These are phyloP conservation scores for Pitta sordida DNA, from an alignment of 2,113 vertebrate species.

Conservation along the genomic window DNA sequence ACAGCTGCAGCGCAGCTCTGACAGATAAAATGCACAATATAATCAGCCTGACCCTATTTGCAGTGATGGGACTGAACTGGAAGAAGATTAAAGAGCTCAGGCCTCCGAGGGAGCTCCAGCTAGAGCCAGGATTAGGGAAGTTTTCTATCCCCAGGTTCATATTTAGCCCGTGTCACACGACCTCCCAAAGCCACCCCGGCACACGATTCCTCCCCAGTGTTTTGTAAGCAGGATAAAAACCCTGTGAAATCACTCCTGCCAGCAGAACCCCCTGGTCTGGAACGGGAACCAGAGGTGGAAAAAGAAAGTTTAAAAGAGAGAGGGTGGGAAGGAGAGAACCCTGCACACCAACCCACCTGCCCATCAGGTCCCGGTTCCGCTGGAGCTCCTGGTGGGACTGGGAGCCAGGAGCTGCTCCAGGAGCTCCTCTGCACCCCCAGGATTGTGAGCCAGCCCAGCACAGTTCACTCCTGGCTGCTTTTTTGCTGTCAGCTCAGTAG, in stretches of 20 bases:
- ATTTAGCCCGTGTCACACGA: neutral
- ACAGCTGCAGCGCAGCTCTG: neutral
- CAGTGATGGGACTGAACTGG: neutral
- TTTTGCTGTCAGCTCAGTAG: neutral
- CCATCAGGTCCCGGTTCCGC: neutral
- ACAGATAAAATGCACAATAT: slow-evolving; percentile 40
- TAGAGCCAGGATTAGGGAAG: slow-evolving; percentile 23
- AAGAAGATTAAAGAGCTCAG: slow-evolving; percentile 38
- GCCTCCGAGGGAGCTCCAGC: neutral
- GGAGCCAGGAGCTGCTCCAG: neutral
- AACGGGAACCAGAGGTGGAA: neutral
- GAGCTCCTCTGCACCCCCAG: neutral
- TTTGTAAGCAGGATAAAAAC: neutral
- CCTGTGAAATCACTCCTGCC: rapidly evolving
- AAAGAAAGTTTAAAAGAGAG: neutral
- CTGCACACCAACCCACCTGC: neutral
- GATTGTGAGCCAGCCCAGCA: rapidly evolving
- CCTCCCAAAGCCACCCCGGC: neutral
- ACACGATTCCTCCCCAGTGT: rapidly evolving
- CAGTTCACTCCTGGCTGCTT: neutral
- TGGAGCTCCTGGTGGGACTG: neutral
- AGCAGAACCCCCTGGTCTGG: neutral
- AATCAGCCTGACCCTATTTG: slow-evolving; percentile 47
- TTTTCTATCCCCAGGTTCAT: neutral
- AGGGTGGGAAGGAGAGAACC: neutral